Conservation (phyloP, 53 echinoderm and acorn worm species). For the Antedon mediterranea region DNA sequence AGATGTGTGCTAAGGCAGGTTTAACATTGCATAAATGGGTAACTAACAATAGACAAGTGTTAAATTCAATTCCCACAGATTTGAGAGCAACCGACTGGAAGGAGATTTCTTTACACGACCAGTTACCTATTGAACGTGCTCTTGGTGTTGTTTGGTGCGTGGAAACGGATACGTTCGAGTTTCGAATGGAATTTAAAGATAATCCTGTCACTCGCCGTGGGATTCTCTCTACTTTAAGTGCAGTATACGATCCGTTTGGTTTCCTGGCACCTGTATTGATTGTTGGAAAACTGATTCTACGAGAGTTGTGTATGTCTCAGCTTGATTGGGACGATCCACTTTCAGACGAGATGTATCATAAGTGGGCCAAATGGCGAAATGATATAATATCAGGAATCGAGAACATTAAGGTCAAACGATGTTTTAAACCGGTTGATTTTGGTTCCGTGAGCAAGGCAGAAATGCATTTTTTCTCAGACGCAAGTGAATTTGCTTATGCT, state of each 20-base stretch:
- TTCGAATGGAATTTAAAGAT: conserved; percentile 9
- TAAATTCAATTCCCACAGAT: too few species aligned
- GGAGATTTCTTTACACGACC: background rate
- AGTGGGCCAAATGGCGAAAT: too few species aligned
- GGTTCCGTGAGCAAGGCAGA: too few species aligned
- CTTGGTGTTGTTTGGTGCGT: conserved; percentile 15
- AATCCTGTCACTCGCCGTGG: conserved; percentile 11
- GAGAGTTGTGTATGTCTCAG: conserved; percentile 30
- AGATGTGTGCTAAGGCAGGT: background rate
- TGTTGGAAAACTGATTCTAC: conserved; percentile 40
- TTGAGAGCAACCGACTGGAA: background rate
- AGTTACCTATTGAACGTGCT: background rate
- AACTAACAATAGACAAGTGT: too few species aligned
- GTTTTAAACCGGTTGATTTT: conserved; percentile 24
- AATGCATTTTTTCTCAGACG: too few species aligned
- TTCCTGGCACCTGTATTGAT: conserved; percentile 31
- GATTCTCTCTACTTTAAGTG: conserved; percentile 35
- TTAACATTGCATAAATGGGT: background rate
- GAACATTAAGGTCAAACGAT: conserved; percentile 3
- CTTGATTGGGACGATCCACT: too few species aligned
- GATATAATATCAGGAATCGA: background rate
- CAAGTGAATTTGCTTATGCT: too few species aligned
- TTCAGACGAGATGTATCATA: too few species aligned
- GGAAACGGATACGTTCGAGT: conserved; percentile 16
- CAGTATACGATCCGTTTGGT: conserved; percentile 47